A percentile compares a stretch with the other conserved stretches of the same genome.
Conservation (phyloP, 1,140 invertebrate genomes). For the Sipha flava region DNA sequence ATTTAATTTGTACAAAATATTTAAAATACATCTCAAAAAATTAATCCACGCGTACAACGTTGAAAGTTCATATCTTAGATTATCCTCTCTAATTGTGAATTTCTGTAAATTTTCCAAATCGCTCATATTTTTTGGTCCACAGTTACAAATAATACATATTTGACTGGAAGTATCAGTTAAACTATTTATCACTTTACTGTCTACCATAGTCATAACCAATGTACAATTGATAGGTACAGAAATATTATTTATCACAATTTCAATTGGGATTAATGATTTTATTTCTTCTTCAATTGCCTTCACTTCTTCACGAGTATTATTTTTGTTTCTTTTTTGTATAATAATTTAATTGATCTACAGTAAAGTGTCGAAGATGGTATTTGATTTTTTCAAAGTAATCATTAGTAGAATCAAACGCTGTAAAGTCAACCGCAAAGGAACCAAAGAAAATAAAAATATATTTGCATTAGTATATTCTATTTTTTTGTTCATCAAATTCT, state of each 20-base stretch:
- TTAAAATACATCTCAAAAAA: conserved; percentile 42
- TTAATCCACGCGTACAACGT: conserved; percentile 42
- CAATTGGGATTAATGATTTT: background rate
- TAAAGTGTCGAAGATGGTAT: conserved; percentile 41
- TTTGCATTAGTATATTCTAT: conserved; percentile 33
- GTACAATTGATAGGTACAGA: no score
- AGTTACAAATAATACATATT: conserved; percentile 44
- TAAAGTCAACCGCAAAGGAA: no score
- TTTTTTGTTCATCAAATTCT: no score
- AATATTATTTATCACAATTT: conserved; percentile 34
- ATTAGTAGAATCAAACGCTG: conserved; percentile 6
- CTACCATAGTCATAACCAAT: no score
- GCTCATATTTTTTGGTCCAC: no score
- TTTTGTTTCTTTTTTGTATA: conserved; percentile 39
- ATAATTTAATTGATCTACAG: conserved; percentile 41
- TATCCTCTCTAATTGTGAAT: no score
- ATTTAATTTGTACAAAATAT: no score
- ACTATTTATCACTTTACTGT: no score
- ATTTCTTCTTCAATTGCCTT: conserved; percentile 38
- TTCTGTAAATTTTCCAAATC: no score
- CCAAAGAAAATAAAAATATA: no score
- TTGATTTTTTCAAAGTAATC: conserved; percentile 41
- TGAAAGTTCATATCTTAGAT: no score
- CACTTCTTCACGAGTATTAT: background rate
- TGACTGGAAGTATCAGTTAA: conserved; percentile 41